Evolutionary conservation across 2,113 vertebrate species (phyloP).

Genomic region (Pimephales promelas): DNA sequence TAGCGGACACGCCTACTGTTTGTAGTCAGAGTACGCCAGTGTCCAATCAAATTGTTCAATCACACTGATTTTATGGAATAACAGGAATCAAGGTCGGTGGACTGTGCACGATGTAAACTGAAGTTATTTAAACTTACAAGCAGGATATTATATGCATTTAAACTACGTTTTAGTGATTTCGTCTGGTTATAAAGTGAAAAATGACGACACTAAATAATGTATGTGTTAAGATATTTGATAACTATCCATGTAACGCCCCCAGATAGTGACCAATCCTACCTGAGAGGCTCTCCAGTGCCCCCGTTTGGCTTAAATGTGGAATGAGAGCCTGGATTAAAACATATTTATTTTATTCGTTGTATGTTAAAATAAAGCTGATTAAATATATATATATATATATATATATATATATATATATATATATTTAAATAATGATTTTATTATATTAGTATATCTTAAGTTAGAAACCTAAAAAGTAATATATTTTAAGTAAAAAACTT

Average conservation of each 20-base stretch:
- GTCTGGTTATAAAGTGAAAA: background rate
- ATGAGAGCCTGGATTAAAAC: background rate
- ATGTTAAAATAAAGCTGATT: too few species aligned
- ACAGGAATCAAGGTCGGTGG: constrained; percentile 54
- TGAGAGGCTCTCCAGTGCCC: constrained; percentile 11
- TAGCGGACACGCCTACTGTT: background rate
- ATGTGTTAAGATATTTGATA: background rate
- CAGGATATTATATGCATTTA: background rate
- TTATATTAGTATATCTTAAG: background rate
- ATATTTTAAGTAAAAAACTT: too few species aligned
- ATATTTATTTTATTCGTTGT: background rate
- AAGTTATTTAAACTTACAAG: background rate
- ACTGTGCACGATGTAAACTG: background rate
- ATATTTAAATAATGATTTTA: background rate
- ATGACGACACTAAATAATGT: background rate
- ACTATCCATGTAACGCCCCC: constrained; percentile 24
- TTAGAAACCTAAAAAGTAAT: too few species aligned
- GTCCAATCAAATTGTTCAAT: constrained; percentile 38
- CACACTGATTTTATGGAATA: constrained; percentile 20
- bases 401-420: background rate
- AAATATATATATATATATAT: background rate
- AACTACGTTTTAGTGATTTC: background rate
- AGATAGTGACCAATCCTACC: constrained; percentile 20
- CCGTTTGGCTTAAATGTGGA: constrained; percentile 38
- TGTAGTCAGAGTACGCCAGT: background rate